A percentile compares a stretch with the other conserved stretches of the same genome.
Conservation (phyloP, 2,797 vertebrate genomes). For the Thaleichthys pacificus region DNA sequence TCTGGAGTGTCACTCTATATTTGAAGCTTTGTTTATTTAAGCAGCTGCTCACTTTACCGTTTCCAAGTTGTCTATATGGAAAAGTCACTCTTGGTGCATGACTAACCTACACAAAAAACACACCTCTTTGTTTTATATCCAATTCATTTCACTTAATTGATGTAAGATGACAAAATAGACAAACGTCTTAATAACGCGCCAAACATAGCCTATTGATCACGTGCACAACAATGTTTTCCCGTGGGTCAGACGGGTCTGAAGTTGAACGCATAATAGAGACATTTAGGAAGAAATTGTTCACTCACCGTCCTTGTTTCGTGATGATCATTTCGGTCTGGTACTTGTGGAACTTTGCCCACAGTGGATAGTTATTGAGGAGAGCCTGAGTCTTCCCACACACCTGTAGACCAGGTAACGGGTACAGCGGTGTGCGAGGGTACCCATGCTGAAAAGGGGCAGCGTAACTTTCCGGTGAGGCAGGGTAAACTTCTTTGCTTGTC, state of each 20-base stretch:
- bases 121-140: no score
- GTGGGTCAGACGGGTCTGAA: neutral
- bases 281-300: neutral
- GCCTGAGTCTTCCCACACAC: slow-evolving; percentile 90
- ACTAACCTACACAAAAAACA: no score
- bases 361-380: slow-evolving; percentile 90
- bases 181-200: neutral
- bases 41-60: no score
- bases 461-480: slow-evolving; percentile 69
- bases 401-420: slow-evolving; percentile 81
- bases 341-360: slow-evolving; percentile 97
- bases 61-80: no score
- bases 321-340: slow-evolving; percentile 99
- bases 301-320: slow-evolving; percentile 97
- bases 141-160: no score
- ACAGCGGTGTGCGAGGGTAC: slow-evolving; percentile 77
- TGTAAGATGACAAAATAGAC: no score
- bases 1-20: no score
- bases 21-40: no score
- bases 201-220: neutral
- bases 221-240: neutral
- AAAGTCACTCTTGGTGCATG: no score
- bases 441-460: slow-evolving; percentile 65
- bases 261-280: neutral
- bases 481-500: slow-evolving; percentile 72